Evolutionary conservation across 1,140 invertebrate genomes (phyloP).

Genomic region (Eubasilissa regina): DNA sequence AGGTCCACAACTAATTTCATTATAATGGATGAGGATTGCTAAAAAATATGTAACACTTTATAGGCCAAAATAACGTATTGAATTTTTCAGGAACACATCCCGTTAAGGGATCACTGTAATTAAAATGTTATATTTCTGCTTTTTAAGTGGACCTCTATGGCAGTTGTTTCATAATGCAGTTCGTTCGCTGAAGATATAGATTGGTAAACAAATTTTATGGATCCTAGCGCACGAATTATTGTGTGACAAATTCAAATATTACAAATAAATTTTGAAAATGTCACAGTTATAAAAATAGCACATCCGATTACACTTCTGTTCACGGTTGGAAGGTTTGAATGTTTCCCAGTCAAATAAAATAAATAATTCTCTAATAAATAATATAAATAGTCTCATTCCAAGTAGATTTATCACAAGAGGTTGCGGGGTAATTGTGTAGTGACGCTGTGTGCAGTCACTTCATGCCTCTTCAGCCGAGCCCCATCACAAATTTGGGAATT

Average conservation of each 20-base stretch:
- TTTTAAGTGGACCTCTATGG: too few species aligned
- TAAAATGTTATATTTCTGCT: too few species aligned
- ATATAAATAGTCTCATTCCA: slow-evolving; percentile 34
- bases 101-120: not conserved
- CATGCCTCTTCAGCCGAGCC: slow-evolving; percentile 72
- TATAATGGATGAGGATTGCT: too few species aligned
- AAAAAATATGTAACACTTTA: too few species aligned
- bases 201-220: too few species aligned
- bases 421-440: slow-evolving; percentile 1
- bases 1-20: too few species aligned
- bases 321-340: not conserved
- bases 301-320: not conserved
- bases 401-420: slow-evolving; percentile 39
- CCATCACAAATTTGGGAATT: slow-evolving; percentile 84
- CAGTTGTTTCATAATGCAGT: too few species aligned
- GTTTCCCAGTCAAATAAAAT: not conserved
- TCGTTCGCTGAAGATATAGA: too few species aligned
- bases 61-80: not conserved
- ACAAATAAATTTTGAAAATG: too few species aligned
- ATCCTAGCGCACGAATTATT: too few species aligned
- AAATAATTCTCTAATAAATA: slow-evolving; percentile 25
- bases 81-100: not conserved
- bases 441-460: not conserved
- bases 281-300: too few species aligned
- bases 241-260: too few species aligned